Evolutionary conservation across 2,888 invertebrate species (phyloP), one percentile per base, ranked within the genome.

Genomic region (Hyles lineata): DNA sequence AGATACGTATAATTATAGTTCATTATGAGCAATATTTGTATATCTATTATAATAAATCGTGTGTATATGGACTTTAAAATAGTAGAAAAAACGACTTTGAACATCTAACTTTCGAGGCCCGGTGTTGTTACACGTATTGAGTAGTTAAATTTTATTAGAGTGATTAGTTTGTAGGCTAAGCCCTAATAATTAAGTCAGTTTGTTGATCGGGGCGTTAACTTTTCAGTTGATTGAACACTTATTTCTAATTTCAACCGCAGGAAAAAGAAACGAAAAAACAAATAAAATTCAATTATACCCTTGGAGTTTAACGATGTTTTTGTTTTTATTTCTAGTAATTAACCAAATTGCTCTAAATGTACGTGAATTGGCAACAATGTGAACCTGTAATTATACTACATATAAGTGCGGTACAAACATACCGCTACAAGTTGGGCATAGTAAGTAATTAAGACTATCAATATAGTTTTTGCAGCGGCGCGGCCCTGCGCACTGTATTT

Each of bases 401-500:
- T 5, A n/a, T n/a, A n/a, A n/a, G 11, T 8, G 19, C 15, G 23
- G n/a, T 43, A 35, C 43, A 43, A 21, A 23, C 21, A 15, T 21
- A 3, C 63, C 17, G 6, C n/a, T 43, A 15, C 35, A 43, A 21
- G 43, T 21, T 43, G 19, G 43, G 21, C 9, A 32, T 0, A 29
- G 29, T 61, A 29, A 29, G 61, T 61, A 61, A 29, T 62, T 32
- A 32, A 62, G 35, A n/a, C 32, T 32, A 62, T 35, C n/a, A 62
- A 62, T 35, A 19, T 62, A 35, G n/a, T 62, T 67, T 67, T 50
- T 50, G 43, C 23, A 1, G 23, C 23, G 43, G 15, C 15, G 43
- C 11, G 0, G 43, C 11, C 3, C 43, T 11, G 43, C 43, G 43
- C 43, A 43, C n/a, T 63, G n/a, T 43, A 63, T 50, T 6, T 50